Conservation (phyloP, 1,140 invertebrate genomes). For the Hyles euphorbiae region DNA sequence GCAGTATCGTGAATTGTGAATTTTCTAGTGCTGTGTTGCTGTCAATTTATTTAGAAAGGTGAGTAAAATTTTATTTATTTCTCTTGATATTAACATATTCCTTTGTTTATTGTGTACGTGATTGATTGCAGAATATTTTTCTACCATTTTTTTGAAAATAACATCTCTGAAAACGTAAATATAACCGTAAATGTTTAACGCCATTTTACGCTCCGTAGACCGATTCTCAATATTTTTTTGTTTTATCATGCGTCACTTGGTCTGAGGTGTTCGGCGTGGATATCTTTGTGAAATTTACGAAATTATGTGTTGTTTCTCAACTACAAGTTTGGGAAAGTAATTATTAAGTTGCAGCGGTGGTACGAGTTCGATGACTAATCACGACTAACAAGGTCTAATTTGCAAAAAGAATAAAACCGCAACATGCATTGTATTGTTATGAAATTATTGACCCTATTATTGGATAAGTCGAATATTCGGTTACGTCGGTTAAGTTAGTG, state of each 20-base stretch:
- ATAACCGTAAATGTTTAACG: constrained; percentile 50
- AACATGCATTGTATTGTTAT: constrained; percentile 13
- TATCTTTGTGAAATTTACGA: constrained; percentile 12
- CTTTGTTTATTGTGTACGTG: neutral
- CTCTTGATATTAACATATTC: constrained; percentile 1
- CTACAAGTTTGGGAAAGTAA: neutral
- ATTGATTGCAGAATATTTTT: neutral
- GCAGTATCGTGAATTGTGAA: constrained; percentile 52
- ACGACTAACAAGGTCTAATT: constrained; percentile 59
- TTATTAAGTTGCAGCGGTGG: too few relatives aligned
- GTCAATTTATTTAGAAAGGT: constrained; percentile 66
- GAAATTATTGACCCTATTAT: constrained; percentile 12
- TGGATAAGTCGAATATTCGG: constrained; percentile 5
- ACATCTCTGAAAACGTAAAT: constrained; percentile 12
- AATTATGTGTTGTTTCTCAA: constrained; percentile 16
- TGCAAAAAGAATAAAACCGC: constrained; percentile 30
- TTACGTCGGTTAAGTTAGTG: too few relatives aligned
- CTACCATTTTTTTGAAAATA: neutral
- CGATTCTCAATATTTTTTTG: constrained; percentile 7
- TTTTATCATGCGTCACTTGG: constrained; percentile 3
- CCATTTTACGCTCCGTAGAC: constrained; percentile 57
- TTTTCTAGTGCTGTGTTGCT: constrained; percentile 64
- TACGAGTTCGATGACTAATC: constrained; percentile 59
- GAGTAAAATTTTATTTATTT: constrained; percentile 45
- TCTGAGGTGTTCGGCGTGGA: neutral